Percentiles rank a stretch among this genome's conserved stretches.
Conservation (phyloP, 2,113 vertebrate genomes). For the Cranoglanis bouderius region DNA sequence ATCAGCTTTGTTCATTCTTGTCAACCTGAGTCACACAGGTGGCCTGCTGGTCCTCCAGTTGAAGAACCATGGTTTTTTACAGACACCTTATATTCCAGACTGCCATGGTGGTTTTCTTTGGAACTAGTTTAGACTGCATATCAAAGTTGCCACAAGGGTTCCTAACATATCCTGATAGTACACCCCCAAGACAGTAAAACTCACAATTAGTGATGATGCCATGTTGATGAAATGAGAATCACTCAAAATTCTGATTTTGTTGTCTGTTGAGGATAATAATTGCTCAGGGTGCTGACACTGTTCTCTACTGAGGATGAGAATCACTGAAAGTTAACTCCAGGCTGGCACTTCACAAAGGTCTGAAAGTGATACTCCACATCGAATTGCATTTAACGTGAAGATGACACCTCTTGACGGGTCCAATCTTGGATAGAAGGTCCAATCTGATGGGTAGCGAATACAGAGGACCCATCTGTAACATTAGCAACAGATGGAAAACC, state of each 20-base stretch:
- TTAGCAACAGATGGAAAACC: too few relatives aligned
- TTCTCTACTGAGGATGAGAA: background rate
- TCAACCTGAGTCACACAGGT: background rate
- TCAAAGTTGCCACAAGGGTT: background rate
- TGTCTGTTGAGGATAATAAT: background rate
- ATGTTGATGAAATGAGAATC: background rate
- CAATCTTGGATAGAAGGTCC: too few relatives aligned
- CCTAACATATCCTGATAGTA: background rate
- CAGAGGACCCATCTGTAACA: too few relatives aligned
- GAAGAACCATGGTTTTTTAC: background rate
- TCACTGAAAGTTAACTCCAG: background rate
- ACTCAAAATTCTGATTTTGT: background rate
- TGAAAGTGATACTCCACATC: background rate
- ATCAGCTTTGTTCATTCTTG: background rate
- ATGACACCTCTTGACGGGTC: background rate
- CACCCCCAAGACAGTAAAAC: background rate
- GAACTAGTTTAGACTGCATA: too few relatives aligned
- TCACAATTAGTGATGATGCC: background rate
- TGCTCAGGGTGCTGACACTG: background rate
- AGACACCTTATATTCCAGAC: background rate
- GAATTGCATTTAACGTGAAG: background rate
- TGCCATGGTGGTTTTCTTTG: background rate
- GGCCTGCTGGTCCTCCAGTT: background rate
- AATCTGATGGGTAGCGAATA: too few relatives aligned
- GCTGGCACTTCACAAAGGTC: background rate